These are phyloP conservation scores for Empis livida DNA, from an alignment of 2,888 invertebrate species.

Conservation along the genomic window DNA sequence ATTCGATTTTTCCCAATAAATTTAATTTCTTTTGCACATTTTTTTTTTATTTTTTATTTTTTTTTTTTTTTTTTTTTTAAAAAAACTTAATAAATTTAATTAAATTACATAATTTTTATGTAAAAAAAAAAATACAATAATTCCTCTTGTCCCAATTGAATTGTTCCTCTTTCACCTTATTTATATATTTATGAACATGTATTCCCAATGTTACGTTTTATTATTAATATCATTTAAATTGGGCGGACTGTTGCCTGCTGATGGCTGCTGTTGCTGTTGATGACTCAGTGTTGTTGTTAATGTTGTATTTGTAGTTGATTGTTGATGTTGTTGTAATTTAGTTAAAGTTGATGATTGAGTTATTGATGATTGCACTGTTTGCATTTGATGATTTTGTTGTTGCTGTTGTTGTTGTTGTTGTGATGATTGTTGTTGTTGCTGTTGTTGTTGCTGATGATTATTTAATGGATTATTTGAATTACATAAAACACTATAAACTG, in stretches of 20 bases:
- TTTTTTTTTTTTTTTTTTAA: no score
- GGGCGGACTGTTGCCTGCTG: constrained; percentile 30
- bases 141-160: no score
- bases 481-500: constrained; percentile 89
- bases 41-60: no score
- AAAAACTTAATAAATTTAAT: no score
- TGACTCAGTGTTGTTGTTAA: constrained; percentile 16
- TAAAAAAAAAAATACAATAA: no score
- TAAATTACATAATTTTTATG: no score
- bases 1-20: no score
- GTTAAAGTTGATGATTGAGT: constrained; percentile 33
- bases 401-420: constrained; percentile 16
- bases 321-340: constrained; percentile 12
- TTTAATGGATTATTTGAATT: constrained; percentile 72
- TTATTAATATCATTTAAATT: constrained; percentile 34
- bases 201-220: constrained; percentile 39
- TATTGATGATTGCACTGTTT: constrained; percentile 20
- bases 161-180: constrained; percentile 11
- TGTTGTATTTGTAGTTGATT: constrained; percentile 8
- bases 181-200: constrained; percentile 38
- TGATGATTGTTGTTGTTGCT: constrained; percentile 20
- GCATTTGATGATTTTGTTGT: constrained; percentile 19
- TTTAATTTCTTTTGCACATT: no score
- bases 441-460: constrained; percentile 11
- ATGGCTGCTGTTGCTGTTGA: constrained; percentile 9